A percentile compares a stretch with the other conserved stretches of the same genome.
Conservation (phyloP, 2,888 invertebrate species). For the Tetragnatha montana region DNA sequence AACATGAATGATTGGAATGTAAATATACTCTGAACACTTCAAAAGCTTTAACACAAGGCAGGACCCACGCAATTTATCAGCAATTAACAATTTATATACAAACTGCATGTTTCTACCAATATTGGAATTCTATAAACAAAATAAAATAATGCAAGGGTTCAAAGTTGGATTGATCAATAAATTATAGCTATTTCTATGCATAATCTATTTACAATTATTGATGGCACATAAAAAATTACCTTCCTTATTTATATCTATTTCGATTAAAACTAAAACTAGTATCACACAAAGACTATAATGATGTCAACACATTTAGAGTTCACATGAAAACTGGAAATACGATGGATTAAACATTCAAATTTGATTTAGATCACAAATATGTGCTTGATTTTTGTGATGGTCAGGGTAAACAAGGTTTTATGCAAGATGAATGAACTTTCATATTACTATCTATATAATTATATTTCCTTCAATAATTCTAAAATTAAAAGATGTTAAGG, state of each 20-base stretch:
- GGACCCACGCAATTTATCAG: background rate
- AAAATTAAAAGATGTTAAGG: too few species aligned
- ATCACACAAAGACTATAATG: background rate
- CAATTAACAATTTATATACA: background rate
- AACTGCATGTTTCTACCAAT: background rate
- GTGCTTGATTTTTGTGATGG: too few species aligned
- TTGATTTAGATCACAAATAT: background rate
- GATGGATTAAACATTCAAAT: background rate
- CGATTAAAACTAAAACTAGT: background rate
- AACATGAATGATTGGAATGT: background rate
- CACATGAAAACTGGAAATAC: background rate
- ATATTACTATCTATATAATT: too few species aligned
- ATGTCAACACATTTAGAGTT: background rate
- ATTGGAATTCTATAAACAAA: background rate
- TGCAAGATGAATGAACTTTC: too few species aligned
- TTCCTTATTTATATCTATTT: background rate
- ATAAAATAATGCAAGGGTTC: background rate
- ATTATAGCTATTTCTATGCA: background rate
- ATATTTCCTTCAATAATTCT: too few species aligned
- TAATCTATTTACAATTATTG: background rate
- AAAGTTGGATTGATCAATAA: background rate
- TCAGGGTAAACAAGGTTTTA: too few species aligned
- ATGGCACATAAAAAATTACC: background rate
- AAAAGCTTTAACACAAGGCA: background rate
- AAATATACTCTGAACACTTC: background rate